Conservation (phyloP, 2,113 vertebrate species). For the Carassius carassius region DNA sequence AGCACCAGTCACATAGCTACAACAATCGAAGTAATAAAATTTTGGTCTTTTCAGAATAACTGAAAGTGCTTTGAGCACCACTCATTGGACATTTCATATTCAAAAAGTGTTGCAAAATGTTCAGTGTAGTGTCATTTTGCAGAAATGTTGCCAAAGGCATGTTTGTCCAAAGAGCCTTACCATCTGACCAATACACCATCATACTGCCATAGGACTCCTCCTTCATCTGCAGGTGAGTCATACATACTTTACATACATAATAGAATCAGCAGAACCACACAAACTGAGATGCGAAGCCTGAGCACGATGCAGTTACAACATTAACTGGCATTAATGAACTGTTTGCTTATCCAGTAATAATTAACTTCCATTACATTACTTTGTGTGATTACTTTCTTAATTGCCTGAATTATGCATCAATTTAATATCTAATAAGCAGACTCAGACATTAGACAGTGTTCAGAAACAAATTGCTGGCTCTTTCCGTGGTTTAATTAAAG, state of each 20-base stretch:
- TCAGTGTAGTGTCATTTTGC: not conserved
- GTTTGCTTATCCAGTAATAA: slow-evolving; percentile 99
- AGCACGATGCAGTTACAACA: slow-evolving; percentile 95
- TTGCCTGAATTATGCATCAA: slow-evolving; percentile 99
- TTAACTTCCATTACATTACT: slow-evolving; percentile 99
- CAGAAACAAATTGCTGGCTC: slow-evolving; percentile 98
- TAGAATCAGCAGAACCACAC: slow-evolving; percentile 73
- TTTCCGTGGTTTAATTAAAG: slow-evolving; percentile 99
- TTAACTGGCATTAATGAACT: slow-evolving; percentile 99
- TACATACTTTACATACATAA: slow-evolving; percentile 65
- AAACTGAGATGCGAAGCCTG: slow-evolving; percentile 81
- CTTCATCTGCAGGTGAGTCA: slow-evolving; percentile 65
- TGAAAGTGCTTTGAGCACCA: not conserved
- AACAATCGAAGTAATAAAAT: too few relatives aligned
- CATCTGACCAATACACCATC: not conserved
- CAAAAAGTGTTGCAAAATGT: not conserved
- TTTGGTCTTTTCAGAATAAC: too few relatives aligned
- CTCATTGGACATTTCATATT: not conserved
- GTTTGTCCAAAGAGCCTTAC: not conserved
- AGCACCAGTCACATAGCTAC: too few relatives aligned
- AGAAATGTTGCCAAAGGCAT: not conserved
- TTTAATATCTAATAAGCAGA: slow-evolving; percentile 99
- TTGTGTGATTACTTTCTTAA: slow-evolving; percentile 99
- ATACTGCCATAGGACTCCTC: not conserved
- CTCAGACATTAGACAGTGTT: slow-evolving; percentile 99